Conservation (phyloP, 2,113 vertebrate species). For the Pampusana beccarii region DNA sequence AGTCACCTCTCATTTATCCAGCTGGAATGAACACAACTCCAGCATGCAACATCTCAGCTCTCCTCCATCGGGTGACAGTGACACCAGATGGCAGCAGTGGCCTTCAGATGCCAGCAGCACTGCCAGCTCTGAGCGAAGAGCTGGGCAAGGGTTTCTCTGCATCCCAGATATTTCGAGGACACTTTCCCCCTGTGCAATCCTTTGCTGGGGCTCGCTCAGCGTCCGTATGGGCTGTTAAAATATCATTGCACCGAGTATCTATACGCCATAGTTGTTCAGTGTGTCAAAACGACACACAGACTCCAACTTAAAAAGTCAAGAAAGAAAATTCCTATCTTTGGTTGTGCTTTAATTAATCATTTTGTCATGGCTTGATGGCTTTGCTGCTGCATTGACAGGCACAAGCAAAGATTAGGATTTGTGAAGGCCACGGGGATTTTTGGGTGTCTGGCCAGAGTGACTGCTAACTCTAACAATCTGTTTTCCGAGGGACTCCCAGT, state of each 20-base stretch:
- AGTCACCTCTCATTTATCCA: background rate
- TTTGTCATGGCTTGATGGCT: background rate
- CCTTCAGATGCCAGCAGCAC: conserved; percentile 66
- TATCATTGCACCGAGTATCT: background rate
- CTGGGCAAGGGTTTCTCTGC: background rate
- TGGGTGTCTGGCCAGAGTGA: background rate
- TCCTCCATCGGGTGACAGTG: background rate
- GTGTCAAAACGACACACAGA: background rate
- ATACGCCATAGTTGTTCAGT: background rate
- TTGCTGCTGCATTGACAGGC: background rate
- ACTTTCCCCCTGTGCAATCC: background rate
- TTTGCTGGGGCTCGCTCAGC: background rate
- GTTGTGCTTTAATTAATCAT: background rate
- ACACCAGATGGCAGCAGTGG: conserved; percentile 92
- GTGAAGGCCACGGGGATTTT: background rate
- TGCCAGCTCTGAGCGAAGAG: background rate
- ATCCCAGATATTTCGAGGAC: background rate
- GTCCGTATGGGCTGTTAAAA: background rate
- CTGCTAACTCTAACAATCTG: background rate
- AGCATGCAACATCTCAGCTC: background rate
- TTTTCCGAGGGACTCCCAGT: background rate
- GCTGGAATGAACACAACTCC: background rate
- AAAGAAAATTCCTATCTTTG: background rate
- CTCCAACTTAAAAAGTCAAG: background rate
- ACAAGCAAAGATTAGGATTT: background rate